Evolutionary conservation across 2,888 invertebrate genomes (phyloP).

Genomic region (Julus scandinavius): DNA sequence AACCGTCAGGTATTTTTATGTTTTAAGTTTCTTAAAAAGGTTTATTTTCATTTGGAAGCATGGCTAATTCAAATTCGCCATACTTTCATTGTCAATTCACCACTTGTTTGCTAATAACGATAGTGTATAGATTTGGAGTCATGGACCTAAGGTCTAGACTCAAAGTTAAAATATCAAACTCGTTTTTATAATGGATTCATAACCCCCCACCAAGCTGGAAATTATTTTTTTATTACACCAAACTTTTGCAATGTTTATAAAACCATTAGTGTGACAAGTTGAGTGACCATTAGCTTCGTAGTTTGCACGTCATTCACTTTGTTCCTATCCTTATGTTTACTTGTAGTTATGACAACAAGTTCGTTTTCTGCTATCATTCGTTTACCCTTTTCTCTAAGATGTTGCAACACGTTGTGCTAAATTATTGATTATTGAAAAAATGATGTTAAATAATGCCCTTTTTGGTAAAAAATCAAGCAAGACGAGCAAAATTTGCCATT

Average conservation of each 20-base stretch:
- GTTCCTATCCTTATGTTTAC: not conserved
- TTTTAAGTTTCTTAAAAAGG: no score
- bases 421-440: not conserved
- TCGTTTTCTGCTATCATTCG: not conserved
- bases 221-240: not conserved
- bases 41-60: no score
- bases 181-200: not conserved
- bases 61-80: no score
- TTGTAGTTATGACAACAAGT: conserved; percentile 15
- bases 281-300: not conserved
- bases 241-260: not conserved
- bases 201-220: not conserved
- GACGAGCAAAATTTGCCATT: not conserved
- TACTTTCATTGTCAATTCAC: no score
- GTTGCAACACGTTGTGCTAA: not conserved
- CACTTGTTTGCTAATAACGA: no score
- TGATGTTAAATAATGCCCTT: not conserved
- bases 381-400: not conserved
- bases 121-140: no score
- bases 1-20: no score
- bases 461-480: not conserved
- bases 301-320: not conserved
- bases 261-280: not conserved
- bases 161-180: not conserved
- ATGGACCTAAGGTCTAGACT: not conserved